These are phyloP conservation scores for Drosophila infuscata DNA, from an alignment of 2,888 invertebrate species.

Conservation along the genomic window DNA sequence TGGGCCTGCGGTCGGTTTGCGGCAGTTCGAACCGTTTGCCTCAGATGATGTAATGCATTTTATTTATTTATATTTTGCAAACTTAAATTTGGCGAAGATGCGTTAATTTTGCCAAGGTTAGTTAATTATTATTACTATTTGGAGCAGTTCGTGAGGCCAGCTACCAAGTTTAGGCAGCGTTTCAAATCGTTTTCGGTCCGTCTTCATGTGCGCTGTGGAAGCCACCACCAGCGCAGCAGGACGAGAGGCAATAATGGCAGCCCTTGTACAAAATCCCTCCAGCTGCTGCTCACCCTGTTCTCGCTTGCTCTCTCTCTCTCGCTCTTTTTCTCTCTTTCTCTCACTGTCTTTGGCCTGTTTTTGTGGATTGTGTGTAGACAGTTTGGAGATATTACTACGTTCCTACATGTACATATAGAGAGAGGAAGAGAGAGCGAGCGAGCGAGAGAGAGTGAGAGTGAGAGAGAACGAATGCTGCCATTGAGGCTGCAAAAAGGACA, in stretches of 20 bases:
- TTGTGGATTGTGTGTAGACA: constrained; percentile 74
- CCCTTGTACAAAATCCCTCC: constrained; percentile 22
- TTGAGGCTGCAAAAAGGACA: constrained; percentile 73
- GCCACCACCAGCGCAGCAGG: constrained; percentile 42
- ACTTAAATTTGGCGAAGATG: constrained; percentile 63
- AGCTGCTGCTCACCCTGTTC: constrained; percentile 54
- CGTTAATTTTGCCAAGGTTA: constrained; percentile 72
- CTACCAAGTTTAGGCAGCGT: constrained; percentile 9
- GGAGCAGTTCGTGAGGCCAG: constrained; percentile 49
- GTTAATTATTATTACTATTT: constrained; percentile 55
- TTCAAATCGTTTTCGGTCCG: constrained; percentile 21
- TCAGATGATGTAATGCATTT: constrained; percentile 66
- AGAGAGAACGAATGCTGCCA: constrained; percentile 59
- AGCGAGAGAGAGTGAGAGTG: constrained; percentile 1
- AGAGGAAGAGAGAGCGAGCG: constrained; percentile 14
- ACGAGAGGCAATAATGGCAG: constrained; percentile 49
- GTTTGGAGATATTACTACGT: constrained; percentile 57
- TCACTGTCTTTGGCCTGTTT: constrained; percentile 21
- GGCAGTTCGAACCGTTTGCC: neutral
- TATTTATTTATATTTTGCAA: constrained; percentile 45
- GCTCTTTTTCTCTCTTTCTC: constrained; percentile 23
- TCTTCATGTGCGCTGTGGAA: constrained; percentile 11
- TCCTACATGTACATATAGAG: neutral
- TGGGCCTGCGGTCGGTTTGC: constrained; percentile 3
- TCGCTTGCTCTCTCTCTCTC: constrained; percentile 8